Conservation (phyloP, 2,888 invertebrate species). For the Caenorhabditis zanzibari region DNA sequence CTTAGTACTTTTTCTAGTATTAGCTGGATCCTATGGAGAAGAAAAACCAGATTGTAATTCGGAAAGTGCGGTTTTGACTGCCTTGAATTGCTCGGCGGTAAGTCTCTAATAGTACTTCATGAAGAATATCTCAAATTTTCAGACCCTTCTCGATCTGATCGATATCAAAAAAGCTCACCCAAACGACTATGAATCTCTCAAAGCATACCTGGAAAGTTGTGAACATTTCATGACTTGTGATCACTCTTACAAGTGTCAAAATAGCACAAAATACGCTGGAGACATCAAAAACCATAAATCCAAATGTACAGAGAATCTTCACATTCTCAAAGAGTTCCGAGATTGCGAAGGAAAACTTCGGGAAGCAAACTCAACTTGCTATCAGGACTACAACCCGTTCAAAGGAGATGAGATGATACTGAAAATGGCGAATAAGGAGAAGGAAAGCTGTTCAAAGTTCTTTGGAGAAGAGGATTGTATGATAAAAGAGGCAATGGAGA, state of each 20-base stretch:
- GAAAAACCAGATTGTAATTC: conserved; percentile 14
- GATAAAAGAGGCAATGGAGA: conserved; percentile 27
- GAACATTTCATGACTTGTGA: conserved; percentile 20
- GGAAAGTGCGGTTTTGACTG: conserved; percentile 1
- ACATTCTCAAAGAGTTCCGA: conserved; percentile 13
- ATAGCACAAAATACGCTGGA: neutral
- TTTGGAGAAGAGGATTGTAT: conserved; percentile 36
- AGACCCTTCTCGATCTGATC: conserved; percentile 14
- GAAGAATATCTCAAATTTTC: neutral
- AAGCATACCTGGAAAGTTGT: conserved; percentile 8
- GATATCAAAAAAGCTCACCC: conserved; percentile 2
- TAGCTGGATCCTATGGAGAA: neutral
- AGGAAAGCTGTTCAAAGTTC: conserved; percentile 27
- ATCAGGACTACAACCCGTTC: conserved; percentile 30
- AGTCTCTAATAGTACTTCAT: neutral
- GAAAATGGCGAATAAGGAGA: conserved; percentile 15
- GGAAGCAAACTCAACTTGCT: conserved; percentile 14
- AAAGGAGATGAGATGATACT: conserved; percentile 2
- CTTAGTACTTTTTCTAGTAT: neutral
- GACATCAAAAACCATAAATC: conserved; percentile 6
- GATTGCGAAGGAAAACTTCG: conserved; percentile 12
- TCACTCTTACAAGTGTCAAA: conserved; percentile 7
- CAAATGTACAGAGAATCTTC: conserved; percentile 7
- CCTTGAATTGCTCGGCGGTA: conserved; percentile 19
- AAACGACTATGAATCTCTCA: conserved; percentile 10